Evolutionary conservation across 2,888 invertebrate species (phyloP).

Genomic region (Erannis defoliaria): DNA sequence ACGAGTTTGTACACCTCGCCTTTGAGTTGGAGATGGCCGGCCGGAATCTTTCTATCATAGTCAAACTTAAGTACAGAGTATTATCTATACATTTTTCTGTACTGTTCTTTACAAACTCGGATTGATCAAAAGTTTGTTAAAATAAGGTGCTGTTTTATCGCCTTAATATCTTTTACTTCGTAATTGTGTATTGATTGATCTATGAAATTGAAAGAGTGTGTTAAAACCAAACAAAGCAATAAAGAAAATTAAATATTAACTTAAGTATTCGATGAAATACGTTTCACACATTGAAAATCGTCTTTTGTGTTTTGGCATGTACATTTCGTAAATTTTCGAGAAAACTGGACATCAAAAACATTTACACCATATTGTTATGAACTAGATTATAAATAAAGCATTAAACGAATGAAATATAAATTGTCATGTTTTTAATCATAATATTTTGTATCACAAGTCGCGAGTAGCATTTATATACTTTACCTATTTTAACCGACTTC

Average conservation of each 20-base stretch:
- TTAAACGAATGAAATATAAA: slow-evolving; percentile 27
- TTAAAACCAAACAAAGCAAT: neutral
- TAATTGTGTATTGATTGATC: neutral
- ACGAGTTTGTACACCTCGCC: too few relatives aligned
- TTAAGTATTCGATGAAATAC: too few relatives aligned
- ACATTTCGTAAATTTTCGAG: neutral
- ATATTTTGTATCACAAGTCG: neutral
- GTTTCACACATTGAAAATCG: neutral
- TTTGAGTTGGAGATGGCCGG: too few relatives aligned
- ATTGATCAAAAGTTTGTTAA: too few relatives aligned
- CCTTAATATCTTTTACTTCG: neutral
- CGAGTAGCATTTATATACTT: too few relatives aligned
- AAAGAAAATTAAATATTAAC: too few relatives aligned
- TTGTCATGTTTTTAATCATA: neutral
- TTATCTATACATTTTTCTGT: too few relatives aligned
- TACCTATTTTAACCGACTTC: too few relatives aligned
- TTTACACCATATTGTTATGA: neutral
- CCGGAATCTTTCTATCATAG: too few relatives aligned
- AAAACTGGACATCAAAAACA: slow-evolving; percentile 2
- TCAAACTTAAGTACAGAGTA: too few relatives aligned
- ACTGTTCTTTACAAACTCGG: too few relatives aligned
- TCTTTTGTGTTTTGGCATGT: slow-evolving; percentile 12
- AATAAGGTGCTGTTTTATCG: neutral
- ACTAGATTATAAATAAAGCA: slow-evolving; percentile 15
- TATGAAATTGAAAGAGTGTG: neutral